Conservation (phyloP, 2,797 vertebrate species). For the Hozukius guyotensis region DNA sequence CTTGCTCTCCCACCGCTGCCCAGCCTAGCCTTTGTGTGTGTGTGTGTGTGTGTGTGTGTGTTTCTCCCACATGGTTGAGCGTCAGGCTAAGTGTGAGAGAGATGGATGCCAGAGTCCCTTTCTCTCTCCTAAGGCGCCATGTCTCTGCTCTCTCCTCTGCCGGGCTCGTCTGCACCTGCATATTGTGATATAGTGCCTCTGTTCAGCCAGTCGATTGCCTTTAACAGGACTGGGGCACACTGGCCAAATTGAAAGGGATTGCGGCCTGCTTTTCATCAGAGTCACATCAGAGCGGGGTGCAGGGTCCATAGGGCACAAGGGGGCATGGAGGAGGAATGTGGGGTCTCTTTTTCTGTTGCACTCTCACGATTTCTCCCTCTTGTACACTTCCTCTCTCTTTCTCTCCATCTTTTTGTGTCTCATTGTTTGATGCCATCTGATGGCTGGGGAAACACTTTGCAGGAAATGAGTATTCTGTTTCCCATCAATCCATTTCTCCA, state of each 20-base stretch:
- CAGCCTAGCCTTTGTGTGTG: conserved; percentile 17
- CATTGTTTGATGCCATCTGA: conserved; percentile 64
- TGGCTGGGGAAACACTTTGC: conserved; percentile 58
- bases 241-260: conserved; percentile 85
- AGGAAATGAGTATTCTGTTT: conserved; percentile 65
- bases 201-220: conserved; percentile 86
- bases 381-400: neutral
- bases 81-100: conserved; percentile 67
- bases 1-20: conserved; percentile 47
- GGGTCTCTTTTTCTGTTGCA: conserved; percentile 25
- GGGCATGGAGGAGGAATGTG: conserved; percentile 43
- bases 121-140: conserved; percentile 77
- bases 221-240: conserved; percentile 81
- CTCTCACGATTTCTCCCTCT: conserved; percentile 11
- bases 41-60: conserved; percentile 25
- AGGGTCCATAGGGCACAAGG: conserved; percentile 53
- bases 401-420: conserved; percentile 28
- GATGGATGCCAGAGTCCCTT: conserved; percentile 82
- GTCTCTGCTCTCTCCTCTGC: conserved; percentile 68
- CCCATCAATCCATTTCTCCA: conserved; percentile 58
- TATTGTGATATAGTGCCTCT: conserved; percentile 88
- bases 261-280: conserved; percentile 86
- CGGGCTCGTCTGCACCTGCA: conserved; percentile 81
- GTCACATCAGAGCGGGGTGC: conserved; percentile 65
- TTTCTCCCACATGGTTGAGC: conserved; percentile 55